phyloP scores from a whole-genome alignment of 2,113 vertebrate species.

The Columba janthina region DNA sequence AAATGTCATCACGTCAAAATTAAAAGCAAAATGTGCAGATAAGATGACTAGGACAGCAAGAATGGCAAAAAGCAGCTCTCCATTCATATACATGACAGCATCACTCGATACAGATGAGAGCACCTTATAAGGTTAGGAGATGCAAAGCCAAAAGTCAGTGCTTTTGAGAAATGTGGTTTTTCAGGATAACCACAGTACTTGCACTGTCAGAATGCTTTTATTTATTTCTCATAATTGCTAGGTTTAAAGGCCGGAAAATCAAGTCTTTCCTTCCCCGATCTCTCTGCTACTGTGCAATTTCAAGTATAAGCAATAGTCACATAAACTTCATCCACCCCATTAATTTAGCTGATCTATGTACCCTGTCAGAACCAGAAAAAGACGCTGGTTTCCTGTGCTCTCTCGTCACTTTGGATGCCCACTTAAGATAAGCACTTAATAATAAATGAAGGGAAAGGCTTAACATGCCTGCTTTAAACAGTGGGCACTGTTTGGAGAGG shows the following conservation, averaged over 20 bases:
- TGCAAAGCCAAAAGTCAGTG: neutral
- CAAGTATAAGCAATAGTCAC: neutral
- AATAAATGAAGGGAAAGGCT: neutral
- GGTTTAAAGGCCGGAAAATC: neutral
- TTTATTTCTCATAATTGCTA: neutral
- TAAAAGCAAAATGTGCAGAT: neutral
- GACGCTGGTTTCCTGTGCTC: neutral
- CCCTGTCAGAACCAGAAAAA: neutral
- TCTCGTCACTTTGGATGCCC: neutral
- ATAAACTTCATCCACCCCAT: neutral
- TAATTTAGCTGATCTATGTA: neutral
- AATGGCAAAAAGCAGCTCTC: neutral
- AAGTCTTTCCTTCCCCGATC: neutral
- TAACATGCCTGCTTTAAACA: neutral
- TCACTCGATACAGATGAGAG: neutral
- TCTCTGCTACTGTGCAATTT: neutral
- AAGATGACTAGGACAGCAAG: neutral
- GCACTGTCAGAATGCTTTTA: constrained; percentile 10
- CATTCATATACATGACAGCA: neutral
- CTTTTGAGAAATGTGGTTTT: constrained; percentile 19
- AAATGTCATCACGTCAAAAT: neutral
- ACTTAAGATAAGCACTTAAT: neutral
- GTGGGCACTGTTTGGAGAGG: neutral
- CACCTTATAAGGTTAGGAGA: neutral
- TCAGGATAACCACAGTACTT: neutral